phyloP scores from a whole-genome alignment of 1,140 invertebrate genomes.

The Hyles euphorbiae region DNA sequence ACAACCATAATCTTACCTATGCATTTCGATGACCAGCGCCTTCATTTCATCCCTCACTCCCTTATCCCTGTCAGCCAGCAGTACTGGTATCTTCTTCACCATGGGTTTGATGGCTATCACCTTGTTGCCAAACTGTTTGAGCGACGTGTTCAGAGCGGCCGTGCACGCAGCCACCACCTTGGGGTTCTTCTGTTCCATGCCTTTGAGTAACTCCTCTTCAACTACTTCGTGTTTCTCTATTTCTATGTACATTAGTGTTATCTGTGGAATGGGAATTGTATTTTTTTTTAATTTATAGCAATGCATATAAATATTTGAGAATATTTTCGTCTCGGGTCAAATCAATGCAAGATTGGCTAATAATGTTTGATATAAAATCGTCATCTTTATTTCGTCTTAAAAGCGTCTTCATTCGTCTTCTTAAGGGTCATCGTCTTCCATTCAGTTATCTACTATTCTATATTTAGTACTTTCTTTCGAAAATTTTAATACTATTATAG shows the following conservation, averaged over 20 bases:
- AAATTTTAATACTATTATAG: too few species aligned
- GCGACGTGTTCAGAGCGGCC: conserved; percentile 82
- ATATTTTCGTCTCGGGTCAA: background rate
- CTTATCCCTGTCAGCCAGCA: conserved; percentile 95
- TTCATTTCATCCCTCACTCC: conserved; percentile 94
- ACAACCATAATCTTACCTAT: conserved; percentile 74
- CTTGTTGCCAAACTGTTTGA: conserved; percentile 94
- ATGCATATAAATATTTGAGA: background rate
- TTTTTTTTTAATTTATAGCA: conserved; percentile 1
- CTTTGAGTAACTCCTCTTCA: conserved; percentile 94
- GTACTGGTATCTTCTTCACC: conserved; percentile 88
- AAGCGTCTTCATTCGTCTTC: too few species aligned
- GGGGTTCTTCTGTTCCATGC: conserved; percentile 96
- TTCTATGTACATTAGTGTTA: conserved; percentile 95
- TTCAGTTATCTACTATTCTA: too few species aligned
- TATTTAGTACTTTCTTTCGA: too few species aligned
- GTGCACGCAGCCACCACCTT: conserved; percentile 94
- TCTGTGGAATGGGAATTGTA: conserved; percentile 44
- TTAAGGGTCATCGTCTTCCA: too few species aligned
- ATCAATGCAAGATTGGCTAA: too few species aligned
- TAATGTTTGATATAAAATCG: too few species aligned
- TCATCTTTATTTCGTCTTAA: too few species aligned
- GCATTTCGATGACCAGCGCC: conserved; percentile 91
- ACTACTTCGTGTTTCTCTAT: conserved; percentile 96
- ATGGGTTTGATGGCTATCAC: conserved; percentile 92